These are phyloP conservation scores for Rhabditoides inermis DNA, from an alignment of 2,888 invertebrate genomes.

Conservation along the genomic window DNA sequence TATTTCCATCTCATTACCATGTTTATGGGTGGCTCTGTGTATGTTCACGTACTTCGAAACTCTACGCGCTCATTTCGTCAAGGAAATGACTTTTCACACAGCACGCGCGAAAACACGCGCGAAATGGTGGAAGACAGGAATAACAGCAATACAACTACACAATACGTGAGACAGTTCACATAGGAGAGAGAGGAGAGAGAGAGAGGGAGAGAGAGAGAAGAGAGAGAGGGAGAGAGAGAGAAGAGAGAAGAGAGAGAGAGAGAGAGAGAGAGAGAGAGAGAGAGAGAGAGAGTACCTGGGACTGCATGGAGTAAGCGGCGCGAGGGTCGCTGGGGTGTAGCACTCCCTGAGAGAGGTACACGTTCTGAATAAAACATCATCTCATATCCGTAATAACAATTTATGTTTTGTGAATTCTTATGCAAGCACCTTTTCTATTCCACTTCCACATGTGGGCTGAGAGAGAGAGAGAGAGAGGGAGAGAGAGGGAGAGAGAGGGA, in stretches of 20 bases:
- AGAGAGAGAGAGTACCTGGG: not conserved
- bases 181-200: not conserved
- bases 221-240: not conserved
- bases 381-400: not conserved
- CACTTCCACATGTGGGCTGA: not conserved
- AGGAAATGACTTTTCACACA: too few species aligned
- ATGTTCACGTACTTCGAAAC: too few species aligned
- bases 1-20: too few species aligned
- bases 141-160: too few species aligned
- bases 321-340: not conserved
- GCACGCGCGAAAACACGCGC: too few species aligned
- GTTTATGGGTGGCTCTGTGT: too few species aligned
- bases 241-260: not conserved
- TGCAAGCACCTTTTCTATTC: too few species aligned
- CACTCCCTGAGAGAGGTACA: not conserved
- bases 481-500: constrained; percentile 1
- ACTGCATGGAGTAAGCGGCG: not conserved
- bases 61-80: too few species aligned
- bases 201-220: not conserved
- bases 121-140: too few species aligned
- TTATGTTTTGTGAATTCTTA: not conserved
- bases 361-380: not conserved
- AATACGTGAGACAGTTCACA: too few species aligned
- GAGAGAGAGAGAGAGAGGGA: constrained; percentile 1
- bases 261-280: not conserved